Percentiles rank a stretch among this genome's conserved stretches.
phyloP scores from a whole-genome alignment of 2,888 invertebrate species.

The Ephialtes manifestator region DNA sequence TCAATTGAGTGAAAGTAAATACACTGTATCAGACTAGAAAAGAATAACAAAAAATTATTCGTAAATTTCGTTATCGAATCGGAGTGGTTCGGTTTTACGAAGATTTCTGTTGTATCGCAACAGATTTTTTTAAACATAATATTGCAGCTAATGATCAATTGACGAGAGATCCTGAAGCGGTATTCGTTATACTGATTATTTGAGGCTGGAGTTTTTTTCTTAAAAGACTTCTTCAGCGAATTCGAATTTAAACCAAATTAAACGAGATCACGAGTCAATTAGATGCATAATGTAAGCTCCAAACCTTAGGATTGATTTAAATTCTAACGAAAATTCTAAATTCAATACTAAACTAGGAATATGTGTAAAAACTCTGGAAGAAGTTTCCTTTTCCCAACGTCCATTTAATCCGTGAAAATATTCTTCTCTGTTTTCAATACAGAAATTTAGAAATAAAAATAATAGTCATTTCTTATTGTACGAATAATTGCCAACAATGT shows the following conservation, averaged over 20 bases:
- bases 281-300: neutral
- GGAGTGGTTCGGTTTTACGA: neutral
- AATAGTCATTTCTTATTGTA: conserved; percentile 23
- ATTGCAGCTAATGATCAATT: conserved; percentile 29
- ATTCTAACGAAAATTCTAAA: neutral
- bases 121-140: conserved; percentile 27
- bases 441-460: conserved; percentile 23
- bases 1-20: conserved; percentile 48
- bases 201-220: neutral
- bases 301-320: neutral
- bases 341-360: conserved; percentile 3
- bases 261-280: neutral
- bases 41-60: conserved; percentile 16
- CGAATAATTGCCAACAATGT: conserved; percentile 36
- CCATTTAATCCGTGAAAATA: conserved; percentile 28
- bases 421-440: conserved; percentile 16
- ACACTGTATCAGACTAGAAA: conserved; percentile 54
- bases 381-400: conserved; percentile 43
- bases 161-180: neutral
- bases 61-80: neutral
- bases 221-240: neutral
- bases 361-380: conserved; percentile 26
- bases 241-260: neutral
- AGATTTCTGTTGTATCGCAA: conserved; percentile 7
- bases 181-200: conserved; percentile 3